phyloP scores from a whole-genome alignment of 2,797 vertebrate species.

The Notoglanidium macrostoma region DNA sequence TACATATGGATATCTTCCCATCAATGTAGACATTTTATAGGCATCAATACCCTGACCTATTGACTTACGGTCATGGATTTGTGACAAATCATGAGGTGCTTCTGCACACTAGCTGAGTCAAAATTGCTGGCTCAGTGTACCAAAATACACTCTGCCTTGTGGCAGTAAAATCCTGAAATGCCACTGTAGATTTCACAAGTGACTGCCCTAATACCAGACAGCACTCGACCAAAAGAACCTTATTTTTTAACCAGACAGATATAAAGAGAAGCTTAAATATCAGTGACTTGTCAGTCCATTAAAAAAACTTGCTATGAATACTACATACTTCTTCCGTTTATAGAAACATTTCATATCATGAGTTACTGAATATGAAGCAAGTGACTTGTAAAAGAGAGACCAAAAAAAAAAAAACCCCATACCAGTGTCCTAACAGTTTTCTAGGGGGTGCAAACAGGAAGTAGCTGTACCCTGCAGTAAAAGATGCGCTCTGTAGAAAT shows the following conservation, averaged over 20 bases:
- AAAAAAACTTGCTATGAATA: neutral
- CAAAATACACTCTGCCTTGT: slow-evolving; percentile 10
- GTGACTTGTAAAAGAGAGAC: neutral
- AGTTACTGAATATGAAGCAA: neutral
- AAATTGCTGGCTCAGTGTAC: slow-evolving; percentile 16
- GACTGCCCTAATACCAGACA: slow-evolving; percentile 21
- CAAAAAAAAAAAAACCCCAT: neutral
- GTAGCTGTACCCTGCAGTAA: neutral
- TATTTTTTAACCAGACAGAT: neutral
- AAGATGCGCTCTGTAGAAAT: neutral
- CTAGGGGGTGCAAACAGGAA: slow-evolving; percentile 25
- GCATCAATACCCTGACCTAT: neutral
- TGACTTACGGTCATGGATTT: neutral
- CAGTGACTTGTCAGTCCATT: neutral
- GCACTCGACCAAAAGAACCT: neutral
- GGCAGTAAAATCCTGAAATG: slow-evolving; percentile 29
- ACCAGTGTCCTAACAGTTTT: slow-evolving; percentile 4
- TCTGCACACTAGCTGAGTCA: neutral
- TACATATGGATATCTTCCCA: neutral
- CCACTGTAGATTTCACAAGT: slow-evolving; percentile 27
- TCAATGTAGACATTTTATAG: neutral
- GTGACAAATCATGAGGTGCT: no score
- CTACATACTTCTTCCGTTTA: neutral
- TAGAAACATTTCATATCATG: slow-evolving; percentile 29
- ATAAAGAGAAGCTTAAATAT: neutral